phyloP scores from a whole-genome alignment of 2,113 vertebrate species.

The Gymnorhina tibicen region DNA sequence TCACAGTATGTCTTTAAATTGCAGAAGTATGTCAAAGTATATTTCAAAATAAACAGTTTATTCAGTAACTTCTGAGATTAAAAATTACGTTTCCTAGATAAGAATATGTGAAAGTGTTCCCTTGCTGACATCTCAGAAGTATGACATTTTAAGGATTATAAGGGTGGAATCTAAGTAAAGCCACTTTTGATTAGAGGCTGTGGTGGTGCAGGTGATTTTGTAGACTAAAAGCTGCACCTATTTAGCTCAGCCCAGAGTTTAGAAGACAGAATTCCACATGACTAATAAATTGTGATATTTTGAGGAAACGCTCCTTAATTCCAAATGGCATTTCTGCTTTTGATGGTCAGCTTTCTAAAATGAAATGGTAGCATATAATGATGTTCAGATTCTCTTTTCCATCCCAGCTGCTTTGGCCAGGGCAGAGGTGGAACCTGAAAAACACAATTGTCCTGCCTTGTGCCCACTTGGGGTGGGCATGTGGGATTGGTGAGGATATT shows the following conservation, averaged over 20 bases:
- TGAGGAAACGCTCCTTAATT: background rate
- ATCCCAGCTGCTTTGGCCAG: background rate
- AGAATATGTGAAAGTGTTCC: background rate
- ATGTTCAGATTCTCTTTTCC: background rate
- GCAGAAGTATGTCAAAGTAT: background rate
- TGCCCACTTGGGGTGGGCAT: background rate
- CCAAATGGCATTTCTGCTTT: background rate
- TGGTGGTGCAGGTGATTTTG: background rate
- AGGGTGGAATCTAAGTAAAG: background rate
- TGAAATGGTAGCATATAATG: background rate
- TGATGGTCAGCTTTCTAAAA: background rate
- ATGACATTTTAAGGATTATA: background rate
- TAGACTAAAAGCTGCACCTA: background rate
- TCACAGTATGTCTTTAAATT: background rate
- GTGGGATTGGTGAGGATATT: background rate
- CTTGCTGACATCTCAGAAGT: background rate
- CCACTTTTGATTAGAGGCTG: background rate
- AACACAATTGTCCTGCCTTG: background rate
- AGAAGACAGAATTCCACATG: background rate
- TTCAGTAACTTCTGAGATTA: background rate
- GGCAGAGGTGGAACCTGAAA: background rate
- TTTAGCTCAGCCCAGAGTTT: background rate
- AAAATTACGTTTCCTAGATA: background rate
- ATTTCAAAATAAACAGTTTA: constrained; percentile 19
- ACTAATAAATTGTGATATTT: background rate